Base-by-base conservation (phyloP, 2,888 invertebrate genomes). In the Amphipoea lucens region DNA sequence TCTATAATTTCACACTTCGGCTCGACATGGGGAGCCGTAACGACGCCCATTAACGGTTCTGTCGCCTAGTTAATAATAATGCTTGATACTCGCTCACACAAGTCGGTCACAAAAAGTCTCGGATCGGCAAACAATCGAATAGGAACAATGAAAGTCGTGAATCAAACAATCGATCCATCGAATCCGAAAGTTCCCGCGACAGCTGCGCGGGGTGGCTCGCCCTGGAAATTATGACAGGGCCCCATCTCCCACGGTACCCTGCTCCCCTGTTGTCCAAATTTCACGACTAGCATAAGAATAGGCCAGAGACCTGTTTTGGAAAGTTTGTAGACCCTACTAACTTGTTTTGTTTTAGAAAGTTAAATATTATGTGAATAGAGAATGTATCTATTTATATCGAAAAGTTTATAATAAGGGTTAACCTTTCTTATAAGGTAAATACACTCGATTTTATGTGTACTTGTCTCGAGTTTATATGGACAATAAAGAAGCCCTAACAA, bases 161-260 rank as follows among this genome's bases (percentile, higher is more conserved):
- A 94, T 95, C 95, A 94, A 96, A 96, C 96, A 96, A 96, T 96
- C 95, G 95, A 95, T 95, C 90, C 93, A 92, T 93, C 93, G 93
- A 92, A 92, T 92, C 92, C 90, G 90, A 92, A 92, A 92, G 92
- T 92, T 91, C 92, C 90, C 89, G 93, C 95, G 96, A 95, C 96
- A 96, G 96, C 96, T 96, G 96, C 94, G 90, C 91, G 90, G 92
- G 92, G 92, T 87, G 91, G 89, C 86, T 62, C 79, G 68, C 89
- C 84, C 83, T 90, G 90, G 93, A 92, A 93, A 90, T 87, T 89
- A 87, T 92, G 93, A 91, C 94, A 92, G 91, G 91, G 91, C 90
- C 88, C 94, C 94, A 94, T 95, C 94, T 96, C 96, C 93, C 96
- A 96, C 96, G 96, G 96, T 92, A 90, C 92, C 92, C 89, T 86